These are phyloP conservation scores for Hydrolagus affinis DNA, from an alignment of 2,113 vertebrate species.

Conservation along the genomic window DNA sequence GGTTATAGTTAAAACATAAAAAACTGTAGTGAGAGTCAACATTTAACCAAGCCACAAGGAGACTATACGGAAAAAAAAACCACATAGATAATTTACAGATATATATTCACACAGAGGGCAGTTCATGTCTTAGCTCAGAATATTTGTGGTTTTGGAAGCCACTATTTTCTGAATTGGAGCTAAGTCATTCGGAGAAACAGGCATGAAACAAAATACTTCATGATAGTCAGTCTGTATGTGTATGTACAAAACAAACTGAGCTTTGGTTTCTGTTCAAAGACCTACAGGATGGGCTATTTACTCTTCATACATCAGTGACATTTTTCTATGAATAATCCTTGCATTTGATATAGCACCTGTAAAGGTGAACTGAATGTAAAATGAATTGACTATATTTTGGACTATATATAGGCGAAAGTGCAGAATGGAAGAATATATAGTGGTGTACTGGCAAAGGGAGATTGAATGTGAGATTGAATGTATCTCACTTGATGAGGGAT, in stretches of 20 bases:
- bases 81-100: constrained; percentile 10
- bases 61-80: background rate
- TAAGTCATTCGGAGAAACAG: background rate
- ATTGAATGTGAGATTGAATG: too few relatives aligned
- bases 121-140: background rate
- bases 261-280: background rate
- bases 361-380: too few relatives aligned
- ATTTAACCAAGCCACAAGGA: constrained; percentile 14
- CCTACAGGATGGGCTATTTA: background rate
- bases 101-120: constrained; percentile 7
- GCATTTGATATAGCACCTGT: too few relatives aligned
- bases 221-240: background rate
- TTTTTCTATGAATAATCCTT: too few relatives aligned
- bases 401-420: too few relatives aligned
- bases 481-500: too few relatives aligned
- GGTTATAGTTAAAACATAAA: background rate
- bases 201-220: background rate
- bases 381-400: too few relatives aligned
- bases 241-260: background rate
- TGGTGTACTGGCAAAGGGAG: too few relatives aligned
- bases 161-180: background rate
- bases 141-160: background rate
- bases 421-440: too few relatives aligned
- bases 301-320: background rate
- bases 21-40: constrained; percentile 4